Conservation (phyloP, 2,888 invertebrate genomes). For the Drosophila ustulata region DNA sequence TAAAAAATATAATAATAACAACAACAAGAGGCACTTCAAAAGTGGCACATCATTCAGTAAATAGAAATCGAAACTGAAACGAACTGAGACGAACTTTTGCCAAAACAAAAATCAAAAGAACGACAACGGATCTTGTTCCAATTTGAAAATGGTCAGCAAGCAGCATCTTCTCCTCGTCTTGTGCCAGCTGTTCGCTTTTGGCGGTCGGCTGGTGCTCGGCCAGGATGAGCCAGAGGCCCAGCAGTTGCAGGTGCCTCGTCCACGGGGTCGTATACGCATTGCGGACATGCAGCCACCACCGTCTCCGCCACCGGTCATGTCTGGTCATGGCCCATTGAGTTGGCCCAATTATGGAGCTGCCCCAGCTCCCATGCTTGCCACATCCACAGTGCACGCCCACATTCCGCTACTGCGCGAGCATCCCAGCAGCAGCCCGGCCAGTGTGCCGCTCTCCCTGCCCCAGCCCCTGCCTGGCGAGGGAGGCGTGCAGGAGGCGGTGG, state of each 20-base stretch:
- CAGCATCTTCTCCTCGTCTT: slow-evolving; percentile 29
- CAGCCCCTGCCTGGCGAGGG: slow-evolving; percentile 29
- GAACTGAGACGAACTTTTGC: slow-evolving; percentile 43
- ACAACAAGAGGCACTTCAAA: slow-evolving; percentile 37
- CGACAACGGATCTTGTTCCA: slow-evolving; percentile 25
- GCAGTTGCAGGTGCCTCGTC: slow-evolving; percentile 56
- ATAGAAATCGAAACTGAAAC: slow-evolving; percentile 66
- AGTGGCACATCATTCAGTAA: slow-evolving; percentile 70
- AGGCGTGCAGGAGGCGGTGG: slow-evolving; percentile 64
- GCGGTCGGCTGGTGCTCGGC: slow-evolving; percentile 18
- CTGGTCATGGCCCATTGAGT: slow-evolving; percentile 9
- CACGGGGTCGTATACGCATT: slow-evolving; percentile 70
- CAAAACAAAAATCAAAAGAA: slow-evolving; percentile 19
- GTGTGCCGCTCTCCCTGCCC: slow-evolving; percentile 14
- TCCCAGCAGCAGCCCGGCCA: slow-evolving; percentile 9
- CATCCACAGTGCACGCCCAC: slow-evolving; percentile 68
- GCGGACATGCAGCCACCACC: slow-evolving; percentile 52
- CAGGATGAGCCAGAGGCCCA: slow-evolving; percentile 45
- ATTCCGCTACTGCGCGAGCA: slow-evolving; percentile 66
- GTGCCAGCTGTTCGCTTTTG: slow-evolving; percentile 16
- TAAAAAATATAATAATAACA: slow-evolving; percentile 29
- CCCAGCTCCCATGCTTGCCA: slow-evolving; percentile 32
- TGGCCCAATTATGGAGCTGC: slow-evolving; percentile 48
- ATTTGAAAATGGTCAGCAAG: slow-evolving; percentile 52
- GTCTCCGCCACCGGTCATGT: slow-evolving; percentile 10